Evolutionary conservation across 2,888 invertebrate genomes (phyloP).

Genomic region (Athripsodes cinereus): DNA sequence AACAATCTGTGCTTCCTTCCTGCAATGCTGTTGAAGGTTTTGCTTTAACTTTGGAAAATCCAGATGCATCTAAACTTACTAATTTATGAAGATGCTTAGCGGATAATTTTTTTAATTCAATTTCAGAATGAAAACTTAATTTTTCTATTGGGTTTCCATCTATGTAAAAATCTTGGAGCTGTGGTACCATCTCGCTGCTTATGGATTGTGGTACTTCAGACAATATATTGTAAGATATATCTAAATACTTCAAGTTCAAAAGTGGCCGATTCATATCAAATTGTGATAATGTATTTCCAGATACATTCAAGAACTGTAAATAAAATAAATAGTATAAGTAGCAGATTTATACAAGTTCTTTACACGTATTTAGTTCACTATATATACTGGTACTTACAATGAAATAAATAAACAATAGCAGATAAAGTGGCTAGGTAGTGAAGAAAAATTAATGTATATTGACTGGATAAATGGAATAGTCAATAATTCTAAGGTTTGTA

Average conservation of each 20-base stretch:
- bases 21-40: constrained; percentile 18
- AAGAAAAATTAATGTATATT: too few relatives aligned
- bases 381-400: too few relatives aligned
- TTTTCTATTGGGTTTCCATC: constrained; percentile 48
- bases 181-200: constrained; percentile 41
- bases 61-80: constrained; percentile 32
- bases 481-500: too few relatives aligned
- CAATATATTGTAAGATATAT: constrained; percentile 48
- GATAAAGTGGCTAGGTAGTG: too few relatives aligned
- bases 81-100: constrained; percentile 41
- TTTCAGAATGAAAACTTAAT: constrained; percentile 44
- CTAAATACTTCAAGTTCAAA: constrained; percentile 42
- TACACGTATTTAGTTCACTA: not conserved
- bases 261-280: constrained; percentile 43
- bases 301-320: constrained; percentile 44
- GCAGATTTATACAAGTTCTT: not conserved
- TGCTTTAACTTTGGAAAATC: constrained; percentile 6
- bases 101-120: constrained; percentile 42
- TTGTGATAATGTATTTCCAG: constrained; percentile 44
- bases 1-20: not conserved
- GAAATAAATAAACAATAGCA: too few relatives aligned
- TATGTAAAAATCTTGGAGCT: constrained; percentile 44
- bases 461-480: too few relatives aligned
- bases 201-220: constrained; percentile 43
- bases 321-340: not conserved